phyloP scores from a whole-genome alignment of 1,140 invertebrate genomes.

The Leptoteleia sp. region DNA sequence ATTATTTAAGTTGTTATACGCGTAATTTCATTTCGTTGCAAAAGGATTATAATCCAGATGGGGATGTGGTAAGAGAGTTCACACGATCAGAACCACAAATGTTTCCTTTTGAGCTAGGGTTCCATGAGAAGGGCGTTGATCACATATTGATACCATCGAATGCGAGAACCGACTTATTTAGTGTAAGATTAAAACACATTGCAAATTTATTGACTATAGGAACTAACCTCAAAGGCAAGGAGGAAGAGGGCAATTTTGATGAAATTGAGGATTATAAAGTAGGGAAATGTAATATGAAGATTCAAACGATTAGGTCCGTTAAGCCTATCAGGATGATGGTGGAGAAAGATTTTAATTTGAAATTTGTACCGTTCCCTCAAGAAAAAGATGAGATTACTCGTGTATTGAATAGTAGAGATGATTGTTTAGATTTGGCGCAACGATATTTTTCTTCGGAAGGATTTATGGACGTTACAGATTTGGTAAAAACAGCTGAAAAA shows the following conservation, averaged over 20 bases:
- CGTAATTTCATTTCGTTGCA: too few relatives aligned
- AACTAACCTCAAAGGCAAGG: conserved; percentile 20
- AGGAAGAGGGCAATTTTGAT: conserved; percentile 16
- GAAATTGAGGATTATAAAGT: conserved; percentile 4
- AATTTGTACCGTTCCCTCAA: conserved; percentile 20
- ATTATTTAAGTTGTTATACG: too few relatives aligned
- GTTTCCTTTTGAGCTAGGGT: conserved; percentile 4
- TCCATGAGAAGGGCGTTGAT: conserved; percentile 8
- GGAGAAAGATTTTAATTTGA: conserved; percentile 20
- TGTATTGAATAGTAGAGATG: conserved; percentile 12
- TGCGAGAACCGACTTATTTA: neutral
- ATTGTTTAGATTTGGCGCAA: conserved; percentile 28
- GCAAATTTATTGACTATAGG: conserved; percentile 4
- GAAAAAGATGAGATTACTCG: conserved; percentile 16
- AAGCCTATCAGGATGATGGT: conserved; percentile 26
- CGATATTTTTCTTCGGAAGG: too few relatives aligned
- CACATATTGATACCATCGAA: conserved; percentile 1
- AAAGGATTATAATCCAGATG: too few relatives aligned
- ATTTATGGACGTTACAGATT: too few relatives aligned
- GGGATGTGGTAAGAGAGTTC: too few relatives aligned
- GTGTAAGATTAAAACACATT: neutral
- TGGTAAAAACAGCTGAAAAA: too few relatives aligned
- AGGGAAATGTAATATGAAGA: conserved; percentile 11
- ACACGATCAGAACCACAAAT: too few relatives aligned
- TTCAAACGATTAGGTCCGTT: conserved; percentile 11